Base-by-base conservation (phyloP, 2,797 vertebrate species). In the Falco berigora region DNA sequence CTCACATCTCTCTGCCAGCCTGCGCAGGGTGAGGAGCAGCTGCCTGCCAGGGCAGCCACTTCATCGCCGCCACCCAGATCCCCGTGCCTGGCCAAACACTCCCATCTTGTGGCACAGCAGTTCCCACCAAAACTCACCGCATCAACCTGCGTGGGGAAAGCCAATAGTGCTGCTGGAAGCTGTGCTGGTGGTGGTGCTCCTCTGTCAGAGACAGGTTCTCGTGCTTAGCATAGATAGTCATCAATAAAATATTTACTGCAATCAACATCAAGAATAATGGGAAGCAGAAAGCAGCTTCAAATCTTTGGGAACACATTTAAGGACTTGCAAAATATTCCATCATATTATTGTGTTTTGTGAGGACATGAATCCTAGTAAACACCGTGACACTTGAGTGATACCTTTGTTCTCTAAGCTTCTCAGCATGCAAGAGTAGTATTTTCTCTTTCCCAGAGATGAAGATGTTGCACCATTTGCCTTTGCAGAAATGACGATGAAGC, bases 251-350 rank as follows among this genome's bases (percentile, higher is more conserved):
- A 94, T 81, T 91, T 86, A 30, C 83, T 63, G 59, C 55, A 84
- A 81, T 58, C 59, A 62, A 61, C 20, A 53, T 38, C n/a, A 86
- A 52, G 67, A 76, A 63, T 24, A 86, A 58, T 1, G 4, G 42
- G 52, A 82, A 81, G 38, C 12, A 56, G 56, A 10, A 71, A 88
- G 22, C 19, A 86, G 36, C 12, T 86, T 86, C 58, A 19, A 28
- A 40, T 88, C 50, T 47, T 81, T 61, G n/a, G 47, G 73, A 91
- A 61, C n/a, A 27, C 47, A 16, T 58, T 52, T 79, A 75, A 86
- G 46, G 10, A 69, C 66, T 76, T 86, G 61, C 56, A 92, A 92
- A 95, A 84, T 76, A 88, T 56, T 86, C 74, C 67, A 88, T 69
- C 1, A 0, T 52, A 25, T 78, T 66, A 75, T 91, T 30, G 86